Conservation (phyloP, 2,888 invertebrate species). For the Cryptus armator region DNA sequence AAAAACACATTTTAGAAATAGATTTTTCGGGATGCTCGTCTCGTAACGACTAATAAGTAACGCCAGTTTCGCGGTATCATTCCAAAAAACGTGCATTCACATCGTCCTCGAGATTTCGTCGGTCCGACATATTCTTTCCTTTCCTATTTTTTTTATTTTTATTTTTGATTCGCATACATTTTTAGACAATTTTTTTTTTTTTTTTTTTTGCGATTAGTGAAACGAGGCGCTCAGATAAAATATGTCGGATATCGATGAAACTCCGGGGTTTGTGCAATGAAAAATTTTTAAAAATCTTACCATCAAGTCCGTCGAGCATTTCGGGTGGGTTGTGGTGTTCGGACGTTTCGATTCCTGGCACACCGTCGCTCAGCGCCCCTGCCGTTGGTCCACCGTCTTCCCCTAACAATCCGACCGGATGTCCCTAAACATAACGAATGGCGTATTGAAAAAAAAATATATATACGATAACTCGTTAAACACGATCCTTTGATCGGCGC, state of each 20-base stretch:
- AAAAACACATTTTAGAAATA: constrained; percentile 79
- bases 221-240: constrained; percentile 14
- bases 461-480: not conserved
- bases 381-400: constrained; percentile 82
- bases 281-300: constrained; percentile 81
- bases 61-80: constrained; percentile 80
- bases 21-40: constrained; percentile 82
- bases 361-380: constrained; percentile 81
- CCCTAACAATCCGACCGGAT: constrained; percentile 82
- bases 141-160: constrained; percentile 7
- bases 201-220: not conserved
- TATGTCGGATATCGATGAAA: constrained; percentile 54
- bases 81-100: constrained; percentile 84
- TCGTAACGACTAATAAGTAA: constrained; percentile 81
- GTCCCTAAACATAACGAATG: constrained; percentile 79
- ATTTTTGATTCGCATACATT: not conserved
- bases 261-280: constrained; percentile 40
- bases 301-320: constrained; percentile 85
- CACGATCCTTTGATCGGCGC: not conserved
- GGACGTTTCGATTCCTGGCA: constrained; percentile 82
- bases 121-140: constrained; percentile 76
- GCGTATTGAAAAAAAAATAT: constrained; percentile 24
- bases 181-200: constrained; percentile 6
- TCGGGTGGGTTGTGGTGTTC: constrained; percentile 84
- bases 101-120: constrained; percentile 82